Evolutionary conservation across 2,113 vertebrate genomes (phyloP).

Genomic region (Neolamprologus kungweensis): DNA sequence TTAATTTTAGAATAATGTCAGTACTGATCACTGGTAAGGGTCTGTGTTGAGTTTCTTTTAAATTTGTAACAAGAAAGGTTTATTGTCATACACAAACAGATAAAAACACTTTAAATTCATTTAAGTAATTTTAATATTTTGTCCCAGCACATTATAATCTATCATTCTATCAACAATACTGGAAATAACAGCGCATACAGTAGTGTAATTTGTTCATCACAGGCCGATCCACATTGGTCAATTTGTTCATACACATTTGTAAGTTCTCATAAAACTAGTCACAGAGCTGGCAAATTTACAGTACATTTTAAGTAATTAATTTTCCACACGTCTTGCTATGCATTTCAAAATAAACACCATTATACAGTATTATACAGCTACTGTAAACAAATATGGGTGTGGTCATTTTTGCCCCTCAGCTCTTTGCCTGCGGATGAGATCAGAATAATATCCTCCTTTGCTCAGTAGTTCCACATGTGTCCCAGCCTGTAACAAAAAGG

Average conservation of each 20-base stretch:
- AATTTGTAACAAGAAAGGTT: background rate
- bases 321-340: background rate
- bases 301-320: background rate
- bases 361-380: background rate
- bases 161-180: background rate
- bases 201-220: background rate
- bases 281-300: background rate
- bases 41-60: background rate
- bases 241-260: background rate
- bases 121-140: background rate
- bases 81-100: background rate
- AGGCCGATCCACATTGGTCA: constrained; percentile 20
- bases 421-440: constrained; percentile 83
- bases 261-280: background rate
- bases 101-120: background rate
- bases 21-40: background rate
- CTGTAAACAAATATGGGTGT: background rate
- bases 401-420: constrained; percentile 65
- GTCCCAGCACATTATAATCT: background rate
- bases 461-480: constrained; percentile 81
- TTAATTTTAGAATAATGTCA: background rate
- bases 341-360: background rate
- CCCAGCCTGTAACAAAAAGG: constrained; percentile 71
- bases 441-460: constrained; percentile 81
- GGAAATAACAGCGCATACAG: background rate